Evolutionary conservation across 2,888 invertebrate species (phyloP).

Genomic region (Pristionchus arcanus): DNA sequence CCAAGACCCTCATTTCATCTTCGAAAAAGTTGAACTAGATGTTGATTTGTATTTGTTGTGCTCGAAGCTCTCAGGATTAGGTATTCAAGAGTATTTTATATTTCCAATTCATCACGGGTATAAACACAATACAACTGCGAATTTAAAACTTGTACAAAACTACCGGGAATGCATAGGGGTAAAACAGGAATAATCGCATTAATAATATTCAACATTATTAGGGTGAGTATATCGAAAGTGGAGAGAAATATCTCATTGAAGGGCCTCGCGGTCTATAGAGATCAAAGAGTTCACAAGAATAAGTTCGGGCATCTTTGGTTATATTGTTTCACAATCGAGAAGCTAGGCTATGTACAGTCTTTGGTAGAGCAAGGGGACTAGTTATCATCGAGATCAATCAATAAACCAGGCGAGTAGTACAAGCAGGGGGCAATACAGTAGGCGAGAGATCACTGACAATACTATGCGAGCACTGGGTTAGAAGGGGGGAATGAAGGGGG

Average conservation of each 20-base stretch:
- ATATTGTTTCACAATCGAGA: not conserved
- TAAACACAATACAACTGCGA: constrained; percentile 13
- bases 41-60: not conserved
- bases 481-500: not conserved
- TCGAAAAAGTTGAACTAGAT: not conserved
- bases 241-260: not conserved
- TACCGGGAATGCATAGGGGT: not conserved
- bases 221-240: constrained; percentile 24
- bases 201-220: not conserved
- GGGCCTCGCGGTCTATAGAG: constrained; percentile 26
- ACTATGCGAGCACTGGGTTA: constrained; percentile 9
- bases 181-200: not conserved
- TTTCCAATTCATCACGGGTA: constrained; percentile 9
- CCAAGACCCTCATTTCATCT: not conserved
- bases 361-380: not conserved
- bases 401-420: not conserved
- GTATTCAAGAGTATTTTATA: not conserved
- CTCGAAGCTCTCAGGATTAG: not conserved
- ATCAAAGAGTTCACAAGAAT: not conserved
- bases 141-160: not conserved
- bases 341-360: constrained; percentile 30
- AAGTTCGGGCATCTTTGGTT: constrained; percentile 3
- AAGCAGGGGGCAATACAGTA: not conserved
- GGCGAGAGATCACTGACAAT: not conserved
- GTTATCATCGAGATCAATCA: constrained; percentile 27